These are phyloP conservation scores for Argyrosomus regius DNA, from an alignment of 2,797 vertebrate genomes.

Conservation along the genomic window DNA sequence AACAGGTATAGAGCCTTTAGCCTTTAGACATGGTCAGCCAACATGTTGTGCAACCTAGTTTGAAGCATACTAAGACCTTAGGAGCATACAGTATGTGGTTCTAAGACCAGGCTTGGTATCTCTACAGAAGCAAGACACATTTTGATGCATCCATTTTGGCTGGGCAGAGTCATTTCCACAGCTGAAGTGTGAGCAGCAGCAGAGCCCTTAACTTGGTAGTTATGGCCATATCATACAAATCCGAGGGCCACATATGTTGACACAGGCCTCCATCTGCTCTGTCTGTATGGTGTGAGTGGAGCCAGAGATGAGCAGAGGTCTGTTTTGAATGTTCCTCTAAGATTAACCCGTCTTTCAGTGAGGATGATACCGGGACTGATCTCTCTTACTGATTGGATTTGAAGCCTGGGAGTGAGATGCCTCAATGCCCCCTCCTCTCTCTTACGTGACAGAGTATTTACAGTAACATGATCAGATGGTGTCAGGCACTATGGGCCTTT, in stretches of 20 bases:
- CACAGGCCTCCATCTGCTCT: conserved; percentile 62
- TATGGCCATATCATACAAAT: conserved; percentile 39
- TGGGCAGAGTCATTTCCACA: conserved; percentile 11
- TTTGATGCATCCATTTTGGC: conserved; percentile 4
- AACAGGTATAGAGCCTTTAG: not conserved
- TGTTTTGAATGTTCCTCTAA: conserved; percentile 78
- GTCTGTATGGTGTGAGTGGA: conserved; percentile 44
- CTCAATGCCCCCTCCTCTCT: conserved; percentile 58
- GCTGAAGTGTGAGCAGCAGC: conserved; percentile 11
- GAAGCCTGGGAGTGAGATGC: conserved; percentile 76
- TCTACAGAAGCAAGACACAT: not conserved
- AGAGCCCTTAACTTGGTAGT: conserved; percentile 22
- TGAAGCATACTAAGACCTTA: not conserved
- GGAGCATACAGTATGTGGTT: not conserved
- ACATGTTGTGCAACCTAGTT: not conserved
- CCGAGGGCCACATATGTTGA: conserved; percentile 66
- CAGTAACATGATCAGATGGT: conserved; percentile 82
- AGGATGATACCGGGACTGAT: conserved; percentile 76
- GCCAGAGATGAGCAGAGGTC: conserved; percentile 71
- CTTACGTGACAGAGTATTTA: conserved; percentile 74
- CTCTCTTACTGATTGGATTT: conserved; percentile 81
- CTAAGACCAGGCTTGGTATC: not conserved
- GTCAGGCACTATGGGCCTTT: conserved; percentile 70
- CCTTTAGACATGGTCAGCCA: not conserved
- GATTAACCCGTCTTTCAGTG: conserved; percentile 79